Base-by-base conservation (phyloP, 1,140 invertebrate species). In the Brachionus calyciflorus region DNA sequence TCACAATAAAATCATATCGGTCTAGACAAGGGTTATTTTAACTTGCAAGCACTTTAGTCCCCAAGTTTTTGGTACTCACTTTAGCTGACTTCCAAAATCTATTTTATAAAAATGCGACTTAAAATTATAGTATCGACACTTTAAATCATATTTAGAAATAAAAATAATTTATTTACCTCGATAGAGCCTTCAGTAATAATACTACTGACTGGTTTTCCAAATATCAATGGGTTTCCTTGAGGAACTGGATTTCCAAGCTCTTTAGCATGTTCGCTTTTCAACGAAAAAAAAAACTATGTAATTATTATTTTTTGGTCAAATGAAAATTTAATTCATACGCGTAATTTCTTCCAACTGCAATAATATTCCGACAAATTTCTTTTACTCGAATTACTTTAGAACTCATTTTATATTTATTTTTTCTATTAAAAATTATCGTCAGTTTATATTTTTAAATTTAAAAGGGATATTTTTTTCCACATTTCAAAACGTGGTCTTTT, bases 241-340 rank as follows among this genome's bases (percentile, higher is more conserved):
- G 53, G 53, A 3, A 77, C 55, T 46, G 24, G 46, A 57, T 75
- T 75, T 24, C 70, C 70, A 5, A 75, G 41, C 40, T 77, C 76
- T 51, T 60, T 77, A 19, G 76, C 76, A 68, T 77, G 76, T 17
- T 60, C 76, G 12, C 76, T 77, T 37, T 24, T 33, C n/a, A n/a
- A n/a, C n/a, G n/a, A n/a, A 10, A 33, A 55, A 75, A 57, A 17
- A 12, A 53, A 57, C 17, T 7, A 7, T 6, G 10, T 17, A 41
- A 14, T 12, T 30, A n/a, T 69, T 48, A 49, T 19, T 51, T 12
- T 53, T 1, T 24, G 37, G n/a, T 41, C 24, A 37, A 19, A 60
- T 41, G 51, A 44, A 60, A 7, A 1, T 57, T 41, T 3, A 28
- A 48, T 3, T 14, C 33, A 7, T 63, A 77, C 76, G 41, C 40